Percentiles rank a stretch among this genome's conserved stretches.
phyloP scores from a whole-genome alignment of 2,113 vertebrate species.

The Hypanus sabinus region DNA sequence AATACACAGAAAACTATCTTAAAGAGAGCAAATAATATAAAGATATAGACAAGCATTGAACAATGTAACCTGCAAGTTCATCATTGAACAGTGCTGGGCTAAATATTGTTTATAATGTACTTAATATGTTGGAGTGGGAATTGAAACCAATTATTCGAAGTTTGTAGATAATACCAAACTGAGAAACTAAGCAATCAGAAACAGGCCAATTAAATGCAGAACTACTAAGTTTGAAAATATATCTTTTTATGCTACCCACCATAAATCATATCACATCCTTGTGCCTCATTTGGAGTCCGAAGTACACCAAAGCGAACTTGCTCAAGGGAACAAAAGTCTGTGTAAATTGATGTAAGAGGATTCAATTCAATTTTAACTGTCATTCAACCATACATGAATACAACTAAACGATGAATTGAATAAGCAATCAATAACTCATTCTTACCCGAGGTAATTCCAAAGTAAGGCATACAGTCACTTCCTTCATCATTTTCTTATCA shows the following conservation, averaged over 20 bases:
- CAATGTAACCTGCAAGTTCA: not conserved
- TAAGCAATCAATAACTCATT: not conserved
- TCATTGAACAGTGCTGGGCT: not conserved
- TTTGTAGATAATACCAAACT: constrained; percentile 4
- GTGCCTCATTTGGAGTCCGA: not conserved
- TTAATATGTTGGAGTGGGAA: not conserved
- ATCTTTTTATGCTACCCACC: not conserved
- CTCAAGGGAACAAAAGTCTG: not conserved
- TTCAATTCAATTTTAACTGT: no score
- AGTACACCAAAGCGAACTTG: constrained; percentile 10
- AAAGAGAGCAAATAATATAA: not conserved
- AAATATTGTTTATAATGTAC: not conserved
- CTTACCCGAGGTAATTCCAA: constrained; percentile 25
- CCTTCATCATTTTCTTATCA: constrained; percentile 7
- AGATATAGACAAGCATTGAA: not conserved
- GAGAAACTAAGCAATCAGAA: not conserved
- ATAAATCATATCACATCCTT: constrained; percentile 18
- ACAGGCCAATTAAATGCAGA: not conserved
- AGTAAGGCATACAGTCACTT: constrained; percentile 25
- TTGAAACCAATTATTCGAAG: not conserved
- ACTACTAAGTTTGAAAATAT: not conserved
- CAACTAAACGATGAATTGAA: not conserved
- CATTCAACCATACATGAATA: no score
- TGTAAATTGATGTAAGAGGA: no score
- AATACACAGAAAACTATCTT: not conserved